Evolutionary conservation across 1,140 invertebrate genomes (phyloP).

Genomic region (Venturia canescens): DNA sequence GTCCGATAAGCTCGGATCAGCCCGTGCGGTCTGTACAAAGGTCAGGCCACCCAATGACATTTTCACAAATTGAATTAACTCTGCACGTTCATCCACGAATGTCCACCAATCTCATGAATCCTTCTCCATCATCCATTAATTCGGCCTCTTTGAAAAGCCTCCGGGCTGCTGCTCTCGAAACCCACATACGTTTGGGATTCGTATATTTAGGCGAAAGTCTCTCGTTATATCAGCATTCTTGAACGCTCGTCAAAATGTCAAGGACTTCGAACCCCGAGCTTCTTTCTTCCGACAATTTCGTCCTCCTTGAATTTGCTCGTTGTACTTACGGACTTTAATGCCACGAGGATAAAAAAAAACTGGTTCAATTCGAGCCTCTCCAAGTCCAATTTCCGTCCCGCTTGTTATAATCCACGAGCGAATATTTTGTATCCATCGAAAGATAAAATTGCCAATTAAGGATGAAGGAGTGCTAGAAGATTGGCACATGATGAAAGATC

Average conservation of each 20-base stretch:
- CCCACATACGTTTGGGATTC: not conserved
- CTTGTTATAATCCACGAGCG: not conserved
- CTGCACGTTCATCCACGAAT: not conserved
- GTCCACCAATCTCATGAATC: not conserved
- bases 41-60: slow-evolving; percentile 2
- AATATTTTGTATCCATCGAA: not conserved
- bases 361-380: too few species aligned
- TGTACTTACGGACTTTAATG: too few species aligned
- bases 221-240: not conserved
- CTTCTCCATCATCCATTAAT: not conserved
- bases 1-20: too few species aligned
- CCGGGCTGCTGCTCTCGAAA: not conserved
- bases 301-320: not conserved
- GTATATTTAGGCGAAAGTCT: not conserved
- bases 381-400: not conserved
- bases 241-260: not conserved
- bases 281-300: not conserved
- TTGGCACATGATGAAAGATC: slow-evolving; percentile 1
- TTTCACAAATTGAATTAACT: slow-evolving; percentile 8
- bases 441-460: not conserved
- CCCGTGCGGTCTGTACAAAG: not conserved
- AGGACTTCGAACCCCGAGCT: not conserved
- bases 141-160: not conserved
- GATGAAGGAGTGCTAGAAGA: not conserved
- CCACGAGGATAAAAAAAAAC: too few species aligned